Percentiles rank a stretch among this genome's conserved stretches.
These are phyloP conservation scores for Odontomyia ornata DNA, from an alignment of 2,888 invertebrate genomes.

Conservation along the genomic window DNA sequence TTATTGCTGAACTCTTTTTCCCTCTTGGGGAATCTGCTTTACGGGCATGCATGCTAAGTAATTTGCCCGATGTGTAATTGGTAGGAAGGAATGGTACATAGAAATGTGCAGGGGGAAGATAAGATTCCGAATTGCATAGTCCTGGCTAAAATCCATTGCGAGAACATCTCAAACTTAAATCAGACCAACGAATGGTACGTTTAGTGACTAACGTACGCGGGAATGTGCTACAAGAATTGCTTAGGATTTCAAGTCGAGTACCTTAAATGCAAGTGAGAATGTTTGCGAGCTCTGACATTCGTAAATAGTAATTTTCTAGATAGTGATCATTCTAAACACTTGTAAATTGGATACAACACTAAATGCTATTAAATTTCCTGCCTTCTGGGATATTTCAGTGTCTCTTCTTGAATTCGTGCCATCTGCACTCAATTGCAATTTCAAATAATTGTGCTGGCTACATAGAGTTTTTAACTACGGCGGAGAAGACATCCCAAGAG, in stretches of 20 bases:
- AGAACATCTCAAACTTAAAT: neutral
- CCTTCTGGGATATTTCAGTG: constrained; percentile 8
- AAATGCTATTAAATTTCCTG: constrained; percentile 38
- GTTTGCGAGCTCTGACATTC: constrained; percentile 22
- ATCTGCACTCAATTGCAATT: neutral
- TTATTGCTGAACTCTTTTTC: neutral
- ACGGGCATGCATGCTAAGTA: neutral
- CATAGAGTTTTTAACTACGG: no score
- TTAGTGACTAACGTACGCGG: no score
- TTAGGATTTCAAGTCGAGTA: neutral
- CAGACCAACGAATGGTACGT: no score
- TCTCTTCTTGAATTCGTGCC: constrained; percentile 2
- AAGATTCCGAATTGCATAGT: constrained; percentile 5
- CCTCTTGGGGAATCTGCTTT: neutral
- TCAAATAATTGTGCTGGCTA: no score
- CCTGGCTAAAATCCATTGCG: neutral
- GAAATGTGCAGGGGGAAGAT: neutral
- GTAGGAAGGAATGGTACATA: neutral
- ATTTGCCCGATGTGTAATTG: neutral
- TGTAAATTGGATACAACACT: constrained; percentile 39
- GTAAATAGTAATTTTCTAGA: constrained; percentile 27
- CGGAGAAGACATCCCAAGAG: no score
- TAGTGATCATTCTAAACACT: constrained; percentile 38
- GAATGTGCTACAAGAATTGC: no score
- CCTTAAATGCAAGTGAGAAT: neutral